Evolutionary conservation across 1,140 invertebrate species (phyloP), one percentile per base, ranked within the genome.

Genomic region (Hylyphantes graminicola): DNA sequence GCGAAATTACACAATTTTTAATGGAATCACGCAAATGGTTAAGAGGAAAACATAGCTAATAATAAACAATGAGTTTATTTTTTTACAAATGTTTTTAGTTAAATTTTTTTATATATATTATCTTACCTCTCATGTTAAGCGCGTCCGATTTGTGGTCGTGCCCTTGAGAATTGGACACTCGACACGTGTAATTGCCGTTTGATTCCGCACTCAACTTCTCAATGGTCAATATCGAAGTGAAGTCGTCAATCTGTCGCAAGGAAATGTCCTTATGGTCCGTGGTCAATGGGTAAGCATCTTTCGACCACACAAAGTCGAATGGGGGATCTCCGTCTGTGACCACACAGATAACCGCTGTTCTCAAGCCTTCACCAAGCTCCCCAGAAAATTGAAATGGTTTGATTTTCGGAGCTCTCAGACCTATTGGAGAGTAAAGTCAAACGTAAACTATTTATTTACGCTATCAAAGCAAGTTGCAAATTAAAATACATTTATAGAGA

Each of bases 361-460:
- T 90, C 83, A 91, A 94, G 63, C 94, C 94, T 87, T 93, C 92
- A 64, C 93, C 92, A 73, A 94, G 92, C 35, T 93, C 93, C 1
- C 63, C 63, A 15, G 86, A 50, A 72, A 87, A 87, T 12, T 80
- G 75, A 54, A 87, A 86, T n/a, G 78, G 82, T 21, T 54, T 67
- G 8, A 87, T 84, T 19, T 61, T 70, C 19, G 86, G 86, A 9
- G 65, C 79, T 10, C 59, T 68, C 9, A 51, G 12, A 59, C 63
- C 81, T 84, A 21, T 35, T 35, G 35, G 35, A 35, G 35, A 5
- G 35, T 35, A 1, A 35, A n/a, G n/a, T n/a, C 35, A 35, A 35
- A 5, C n/a, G 1, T 35, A 5, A 35, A 35, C n/a, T 35, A 5
- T 35, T 35, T 35, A 5, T 35, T 35, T 35, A 35, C 35, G 35